These are phyloP conservation scores for Lordiphosa collinella DNA, from an alignment of 1,140 invertebrate genomes.

Conservation along the genomic window DNA sequence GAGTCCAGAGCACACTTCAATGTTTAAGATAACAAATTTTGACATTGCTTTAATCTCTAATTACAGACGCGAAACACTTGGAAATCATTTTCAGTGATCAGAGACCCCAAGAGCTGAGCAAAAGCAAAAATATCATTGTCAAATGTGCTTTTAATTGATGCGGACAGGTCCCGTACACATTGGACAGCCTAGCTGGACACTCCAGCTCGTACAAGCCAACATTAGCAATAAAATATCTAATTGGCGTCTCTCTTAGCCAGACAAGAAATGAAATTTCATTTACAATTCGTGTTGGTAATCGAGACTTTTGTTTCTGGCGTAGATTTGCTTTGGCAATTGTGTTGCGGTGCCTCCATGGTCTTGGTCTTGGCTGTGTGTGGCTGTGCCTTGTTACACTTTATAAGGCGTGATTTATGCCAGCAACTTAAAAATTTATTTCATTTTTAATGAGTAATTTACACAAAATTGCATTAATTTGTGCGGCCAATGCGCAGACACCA, in stretches of 20 bases:
- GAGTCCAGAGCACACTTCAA: neutral
- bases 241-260: slow-evolving; percentile 44
- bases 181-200: slow-evolving; percentile 69
- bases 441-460: slow-evolving; percentile 78
- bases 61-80: slow-evolving; percentile 7
- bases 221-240: slow-evolving; percentile 78
- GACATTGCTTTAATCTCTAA: slow-evolving; percentile 8
- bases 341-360: slow-evolving; percentile 6
- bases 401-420: slow-evolving; percentile 67
- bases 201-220: slow-evolving; percentile 63
- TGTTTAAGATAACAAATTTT: neutral
- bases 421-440: slow-evolving; percentile 67
- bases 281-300: slow-evolving; percentile 45
- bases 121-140: slow-evolving; percentile 73
- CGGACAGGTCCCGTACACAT: slow-evolving; percentile 68
- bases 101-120: slow-evolving; percentile 29
- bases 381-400: slow-evolving; percentile 56
- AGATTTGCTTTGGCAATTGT: slow-evolving; percentile 47
- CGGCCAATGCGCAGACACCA: slow-evolving; percentile 47
- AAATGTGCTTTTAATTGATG: slow-evolving; percentile 77
- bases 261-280: slow-evolving; percentile 64
- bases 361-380: slow-evolving; percentile 19
- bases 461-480: slow-evolving; percentile 76
- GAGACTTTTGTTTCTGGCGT: slow-evolving; percentile 62
- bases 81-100: slow-evolving; percentile 11